Evolutionary conservation across 1,140 invertebrate species (phyloP).

Genomic region (Lysiphlebus fabarum): DNA sequence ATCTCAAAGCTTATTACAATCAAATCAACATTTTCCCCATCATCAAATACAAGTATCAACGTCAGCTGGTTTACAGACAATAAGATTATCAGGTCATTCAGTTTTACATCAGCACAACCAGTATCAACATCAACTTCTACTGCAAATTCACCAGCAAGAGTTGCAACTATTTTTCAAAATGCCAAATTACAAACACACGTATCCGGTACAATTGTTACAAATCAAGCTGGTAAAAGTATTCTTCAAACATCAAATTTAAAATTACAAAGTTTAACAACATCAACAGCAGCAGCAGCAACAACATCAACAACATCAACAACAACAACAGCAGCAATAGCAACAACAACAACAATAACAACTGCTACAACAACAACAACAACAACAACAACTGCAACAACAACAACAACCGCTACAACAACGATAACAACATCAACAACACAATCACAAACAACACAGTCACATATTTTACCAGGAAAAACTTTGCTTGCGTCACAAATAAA

Average conservation of each 20-base stretch:
- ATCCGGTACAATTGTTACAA: slow-evolving; percentile 43
- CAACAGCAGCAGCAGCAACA: no score
- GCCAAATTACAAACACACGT: slow-evolving; percentile 42
- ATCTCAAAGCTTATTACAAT: slow-evolving; percentile 49
- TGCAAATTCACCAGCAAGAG: slow-evolving; percentile 31
- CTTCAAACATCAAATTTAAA: slow-evolving; percentile 49
- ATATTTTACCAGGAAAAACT: slow-evolving; percentile 49
- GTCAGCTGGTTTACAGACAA: slow-evolving; percentile 56
- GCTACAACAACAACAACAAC: slow-evolving; percentile 33
- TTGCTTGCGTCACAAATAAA: slow-evolving; percentile 51
- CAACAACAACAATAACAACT: no score
- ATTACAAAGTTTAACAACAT: no score
- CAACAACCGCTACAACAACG: slow-evolving; percentile 33
- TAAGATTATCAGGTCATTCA: slow-evolving; percentile 55
- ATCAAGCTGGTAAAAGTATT: slow-evolving; percentile 50
- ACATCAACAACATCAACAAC: no score
- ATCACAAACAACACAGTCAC: slow-evolving; percentile 32
- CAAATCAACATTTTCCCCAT: slow-evolving; percentile 52
- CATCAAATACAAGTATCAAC: slow-evolving; percentile 56
- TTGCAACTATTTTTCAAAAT: slow-evolving; percentile 46
- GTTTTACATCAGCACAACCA: slow-evolving; percentile 49
- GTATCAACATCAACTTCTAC: slow-evolving; percentile 31
- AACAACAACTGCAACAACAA: slow-evolving; percentile 26
- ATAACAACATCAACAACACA: slow-evolving; percentile 38
- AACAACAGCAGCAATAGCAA: no score